A percentile compares a stretch with the other conserved stretches of the same genome.
These are phyloP conservation scores for Sarcophaga variegata DNA, from an alignment of 2,888 invertebrate species.

Conservation along the genomic window DNA sequence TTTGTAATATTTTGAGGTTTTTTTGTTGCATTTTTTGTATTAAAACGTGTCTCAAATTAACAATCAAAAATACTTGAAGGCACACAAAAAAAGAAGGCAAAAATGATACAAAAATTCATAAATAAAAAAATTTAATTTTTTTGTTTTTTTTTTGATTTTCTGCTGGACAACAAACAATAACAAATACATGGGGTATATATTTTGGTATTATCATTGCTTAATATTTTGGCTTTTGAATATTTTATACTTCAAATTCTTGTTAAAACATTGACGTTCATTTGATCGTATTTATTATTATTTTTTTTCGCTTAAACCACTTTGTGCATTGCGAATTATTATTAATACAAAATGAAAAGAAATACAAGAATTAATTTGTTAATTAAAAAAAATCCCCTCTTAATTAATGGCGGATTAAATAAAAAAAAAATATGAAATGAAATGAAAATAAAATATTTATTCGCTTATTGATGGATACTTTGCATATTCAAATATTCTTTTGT, in stretches of 20 bases:
- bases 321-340: constrained; percentile 12
- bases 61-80: constrained; percentile 44
- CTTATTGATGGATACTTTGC: constrained; percentile 25
- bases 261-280: background rate
- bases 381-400: constrained; percentile 44
- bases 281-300: background rate
- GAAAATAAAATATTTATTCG: background rate
- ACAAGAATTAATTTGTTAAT: constrained; percentile 30
- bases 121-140: background rate
- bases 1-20: constrained; percentile 31
- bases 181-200: constrained; percentile 18
- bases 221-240: constrained; percentile 6
- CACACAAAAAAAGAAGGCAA: constrained; percentile 1
- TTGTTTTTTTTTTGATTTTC: too few relatives aligned
- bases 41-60: constrained; percentile 66
- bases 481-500: constrained; percentile 33
- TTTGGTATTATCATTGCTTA: constrained; percentile 21
- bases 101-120: constrained; percentile 26
- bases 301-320: constrained; percentile 26
- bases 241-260: background rate
- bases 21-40: constrained; percentile 12
- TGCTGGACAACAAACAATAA: constrained; percentile 30
- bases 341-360: constrained; percentile 23
- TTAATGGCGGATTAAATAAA: constrained; percentile 42
- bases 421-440: background rate